Evolutionary conservation across 2,797 vertebrate genomes (phyloP).

Genomic region (Phoxinus dragarum): DNA sequence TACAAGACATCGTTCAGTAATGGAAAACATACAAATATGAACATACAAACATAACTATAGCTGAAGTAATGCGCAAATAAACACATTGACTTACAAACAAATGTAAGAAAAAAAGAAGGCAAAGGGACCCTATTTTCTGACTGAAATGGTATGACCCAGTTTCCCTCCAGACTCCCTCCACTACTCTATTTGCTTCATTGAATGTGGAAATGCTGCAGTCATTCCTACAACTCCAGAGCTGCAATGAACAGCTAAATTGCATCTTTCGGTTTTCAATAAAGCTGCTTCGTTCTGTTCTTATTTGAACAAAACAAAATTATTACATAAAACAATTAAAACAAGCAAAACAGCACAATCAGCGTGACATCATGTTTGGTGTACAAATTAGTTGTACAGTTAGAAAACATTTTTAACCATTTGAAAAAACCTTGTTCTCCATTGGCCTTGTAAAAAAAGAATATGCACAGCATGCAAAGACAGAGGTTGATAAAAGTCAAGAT

Average conservation of each 20-base stretch:
- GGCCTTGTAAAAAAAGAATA: not conserved
- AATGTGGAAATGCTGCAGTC: conserved; percentile 22
- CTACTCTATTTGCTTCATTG: not conserved
- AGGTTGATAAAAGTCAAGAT: conserved; percentile 2
- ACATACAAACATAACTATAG: not conserved
- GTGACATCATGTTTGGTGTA: not conserved
- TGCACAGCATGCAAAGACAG: not conserved
- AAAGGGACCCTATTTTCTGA: not conserved
- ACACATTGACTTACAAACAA: too few relatives aligned
- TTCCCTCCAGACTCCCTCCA: not conserved
- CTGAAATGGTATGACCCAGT: not conserved
- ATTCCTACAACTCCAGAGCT: not conserved
- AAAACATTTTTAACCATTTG: conserved; percentile 3
- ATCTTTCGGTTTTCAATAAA: not conserved
- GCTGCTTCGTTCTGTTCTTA: not conserved
- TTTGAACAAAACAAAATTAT: not conserved
- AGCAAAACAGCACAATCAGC: not conserved
- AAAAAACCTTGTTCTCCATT: too few relatives aligned
- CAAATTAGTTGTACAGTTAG: not conserved
- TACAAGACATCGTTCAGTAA: not conserved
- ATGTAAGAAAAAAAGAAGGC: too few relatives aligned
- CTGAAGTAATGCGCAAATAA: too few relatives aligned
- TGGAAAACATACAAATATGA: not conserved
- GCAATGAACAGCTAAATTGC: not conserved
- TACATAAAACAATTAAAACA: conserved; percentile 9